Conservation (phyloP, 1,140 invertebrate genomes). For the Prorops nasuta region DNA sequence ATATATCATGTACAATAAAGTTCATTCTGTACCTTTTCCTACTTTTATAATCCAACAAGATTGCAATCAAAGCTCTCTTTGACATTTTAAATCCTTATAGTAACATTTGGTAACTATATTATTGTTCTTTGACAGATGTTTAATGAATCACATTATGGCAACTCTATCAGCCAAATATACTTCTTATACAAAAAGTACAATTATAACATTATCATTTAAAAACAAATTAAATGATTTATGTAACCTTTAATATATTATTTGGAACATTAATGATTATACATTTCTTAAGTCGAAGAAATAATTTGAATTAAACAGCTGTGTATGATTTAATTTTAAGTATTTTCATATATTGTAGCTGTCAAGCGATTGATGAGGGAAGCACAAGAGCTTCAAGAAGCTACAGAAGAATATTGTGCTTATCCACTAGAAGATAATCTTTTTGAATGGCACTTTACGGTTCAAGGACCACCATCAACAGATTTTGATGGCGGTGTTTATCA, state of each 20-base stretch:
- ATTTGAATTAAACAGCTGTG: not conserved
- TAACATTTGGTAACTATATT: too few species aligned
- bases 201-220: not conserved
- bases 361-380: conserved; percentile 94
- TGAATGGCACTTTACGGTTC: conserved; percentile 97
- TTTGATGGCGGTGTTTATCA: conserved; percentile 91
- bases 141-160: too few species aligned
- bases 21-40: too few species aligned
- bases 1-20: not conserved
- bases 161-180: too few species aligned
- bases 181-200: too few species aligned
- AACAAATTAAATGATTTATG: not conserved
- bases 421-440: conserved; percentile 95
- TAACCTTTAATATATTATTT: not conserved
- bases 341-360: conserved; percentile 74
- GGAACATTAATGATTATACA: not conserved
- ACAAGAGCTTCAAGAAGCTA: conserved; percentile 78
- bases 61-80: too few species aligned
- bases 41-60: too few species aligned
- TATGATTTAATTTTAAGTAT: not conserved
- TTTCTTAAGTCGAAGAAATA: too few species aligned
- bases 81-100: too few species aligned
- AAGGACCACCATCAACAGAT: conserved; percentile 82
- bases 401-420: conserved; percentile 87
- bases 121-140: too few species aligned